A percentile compares a stretch with the other conserved stretches of the same genome.
Conservation (phyloP, 2,888 invertebrate species). For the Habrosyne pyritoides region DNA sequence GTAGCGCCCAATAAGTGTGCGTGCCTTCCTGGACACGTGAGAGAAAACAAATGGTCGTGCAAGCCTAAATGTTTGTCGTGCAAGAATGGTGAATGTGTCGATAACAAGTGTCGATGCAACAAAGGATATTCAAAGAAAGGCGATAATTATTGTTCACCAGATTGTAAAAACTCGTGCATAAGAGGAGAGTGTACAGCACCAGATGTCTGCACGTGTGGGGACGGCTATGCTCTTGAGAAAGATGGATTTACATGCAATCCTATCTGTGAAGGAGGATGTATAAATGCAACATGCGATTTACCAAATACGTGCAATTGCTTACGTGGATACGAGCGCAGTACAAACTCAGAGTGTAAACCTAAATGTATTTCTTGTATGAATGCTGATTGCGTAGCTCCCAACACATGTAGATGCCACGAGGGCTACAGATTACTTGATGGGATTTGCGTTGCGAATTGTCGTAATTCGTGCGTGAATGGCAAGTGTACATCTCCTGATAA, state of each 20-base stretch:
- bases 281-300: neutral
- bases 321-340: neutral
- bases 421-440: conserved; percentile 17
- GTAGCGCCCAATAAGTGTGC: conserved; percentile 34
- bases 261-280: neutral
- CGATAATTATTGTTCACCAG: conserved; percentile 39
- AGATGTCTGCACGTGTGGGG: conserved; percentile 19
- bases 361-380: conserved; percentile 26
- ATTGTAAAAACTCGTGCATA: conserved; percentile 41
- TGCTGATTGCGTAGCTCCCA: conserved; percentile 30
- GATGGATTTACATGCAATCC: neutral
- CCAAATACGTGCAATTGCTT: neutral
- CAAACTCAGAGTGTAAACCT: conserved; percentile 14
- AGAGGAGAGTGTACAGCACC: conserved; percentile 37
- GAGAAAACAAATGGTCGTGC: conserved; percentile 23
- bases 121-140: conserved; percentile 31
- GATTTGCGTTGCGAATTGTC: conserved; percentile 19
- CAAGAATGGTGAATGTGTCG: conserved; percentile 49
- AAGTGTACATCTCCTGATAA: conserved; percentile 32
- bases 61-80: conserved; percentile 31
- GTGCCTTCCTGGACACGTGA: conserved; percentile 32
- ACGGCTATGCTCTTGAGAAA: neutral
- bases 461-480: conserved; percentile 48
- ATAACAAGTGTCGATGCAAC: conserved; percentile 42
- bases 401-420: conserved; percentile 22